phyloP scores from a whole-genome alignment of 2,797 vertebrate species.

The Oceanodroma leucorhoa region DNA sequence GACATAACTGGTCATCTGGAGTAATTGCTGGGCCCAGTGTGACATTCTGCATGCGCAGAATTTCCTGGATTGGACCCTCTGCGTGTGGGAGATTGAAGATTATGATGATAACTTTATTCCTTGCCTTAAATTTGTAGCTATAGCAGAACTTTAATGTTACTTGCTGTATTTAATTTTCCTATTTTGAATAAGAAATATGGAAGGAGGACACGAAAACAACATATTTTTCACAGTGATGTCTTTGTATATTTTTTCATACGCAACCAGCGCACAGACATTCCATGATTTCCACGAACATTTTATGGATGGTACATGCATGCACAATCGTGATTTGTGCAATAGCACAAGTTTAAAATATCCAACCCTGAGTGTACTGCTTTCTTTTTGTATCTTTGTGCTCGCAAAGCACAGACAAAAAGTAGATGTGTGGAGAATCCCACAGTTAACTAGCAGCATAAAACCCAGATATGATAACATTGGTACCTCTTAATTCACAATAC shows the following conservation, averaged over 20 bases:
- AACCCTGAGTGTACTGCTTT: neutral
- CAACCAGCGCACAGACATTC: neutral
- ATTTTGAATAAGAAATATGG: neutral
- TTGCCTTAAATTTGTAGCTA: neutral
- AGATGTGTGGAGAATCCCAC: neutral
- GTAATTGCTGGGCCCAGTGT: neutral
- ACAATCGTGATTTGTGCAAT: neutral
- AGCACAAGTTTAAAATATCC: neutral
- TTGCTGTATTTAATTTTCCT: neutral
- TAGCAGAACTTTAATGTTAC: neutral
- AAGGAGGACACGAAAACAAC: neutral
- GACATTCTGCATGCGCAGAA: slow-evolving; percentile 29
- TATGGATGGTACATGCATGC: neutral
- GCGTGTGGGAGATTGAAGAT: neutral
- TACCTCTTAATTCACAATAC: neutral
- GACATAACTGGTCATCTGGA: slow-evolving; percentile 37
- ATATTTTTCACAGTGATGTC: neutral
- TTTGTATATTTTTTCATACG: neutral
- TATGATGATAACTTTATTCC: neutral
- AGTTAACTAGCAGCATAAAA: neutral
- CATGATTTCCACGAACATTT: neutral
- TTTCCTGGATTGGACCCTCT: neutral
- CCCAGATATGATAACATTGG: neutral
- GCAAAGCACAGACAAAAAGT: neutral
- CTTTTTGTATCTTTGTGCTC: neutral